Percentiles rank a stretch among this genome's conserved stretches.
Evolutionary conservation across 1,140 invertebrate genomes (phyloP).

Genomic region (Drosophila sp.): DNA sequence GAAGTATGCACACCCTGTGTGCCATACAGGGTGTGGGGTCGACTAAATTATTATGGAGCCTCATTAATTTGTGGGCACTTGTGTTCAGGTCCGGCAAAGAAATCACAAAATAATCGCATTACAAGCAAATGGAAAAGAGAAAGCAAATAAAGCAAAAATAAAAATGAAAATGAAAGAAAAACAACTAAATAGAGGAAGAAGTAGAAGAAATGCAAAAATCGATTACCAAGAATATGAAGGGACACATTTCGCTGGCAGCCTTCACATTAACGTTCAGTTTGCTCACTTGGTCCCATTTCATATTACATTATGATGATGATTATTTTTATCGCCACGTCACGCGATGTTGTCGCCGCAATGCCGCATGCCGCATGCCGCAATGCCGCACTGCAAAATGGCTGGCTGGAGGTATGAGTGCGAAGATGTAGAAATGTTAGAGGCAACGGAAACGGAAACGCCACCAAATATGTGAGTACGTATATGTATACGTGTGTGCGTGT

Average conservation of each 20-base stretch:
- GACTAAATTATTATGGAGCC: constrained; percentile 66
- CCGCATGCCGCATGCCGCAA: constrained; percentile 30
- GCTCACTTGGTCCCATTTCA: constrained; percentile 18
- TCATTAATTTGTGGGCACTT: constrained; percentile 66
- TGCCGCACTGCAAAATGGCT: constrained; percentile 51
- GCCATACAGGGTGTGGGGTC: background rate
- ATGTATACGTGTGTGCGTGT: constrained; percentile 30
- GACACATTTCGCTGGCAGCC: constrained; percentile 1
- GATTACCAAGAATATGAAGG: constrained; percentile 28
- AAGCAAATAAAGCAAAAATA: constrained; percentile 3
- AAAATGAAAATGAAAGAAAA: constrained; percentile 10
- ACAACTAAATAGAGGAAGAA: constrained; percentile 1
- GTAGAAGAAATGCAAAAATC: constrained; percentile 40
- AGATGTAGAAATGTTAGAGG: constrained; percentile 22
- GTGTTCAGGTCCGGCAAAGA: constrained; percentile 50
- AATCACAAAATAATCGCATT: constrained; percentile 62
- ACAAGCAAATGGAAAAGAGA: constrained; percentile 24
- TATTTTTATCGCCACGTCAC: constrained; percentile 81
- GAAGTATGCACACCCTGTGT: constrained; percentile 3
- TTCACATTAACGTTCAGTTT: constrained; percentile 17
- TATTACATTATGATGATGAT: constrained; percentile 76
- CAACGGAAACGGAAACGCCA: constrained; percentile 71
- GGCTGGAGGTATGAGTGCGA: background rate
- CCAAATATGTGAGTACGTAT: constrained; percentile 41
- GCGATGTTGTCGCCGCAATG: constrained; percentile 76